These are phyloP conservation scores for Scatophagus argus DNA, from an alignment of 2,113 vertebrate genomes.

Conservation along the genomic window DNA sequence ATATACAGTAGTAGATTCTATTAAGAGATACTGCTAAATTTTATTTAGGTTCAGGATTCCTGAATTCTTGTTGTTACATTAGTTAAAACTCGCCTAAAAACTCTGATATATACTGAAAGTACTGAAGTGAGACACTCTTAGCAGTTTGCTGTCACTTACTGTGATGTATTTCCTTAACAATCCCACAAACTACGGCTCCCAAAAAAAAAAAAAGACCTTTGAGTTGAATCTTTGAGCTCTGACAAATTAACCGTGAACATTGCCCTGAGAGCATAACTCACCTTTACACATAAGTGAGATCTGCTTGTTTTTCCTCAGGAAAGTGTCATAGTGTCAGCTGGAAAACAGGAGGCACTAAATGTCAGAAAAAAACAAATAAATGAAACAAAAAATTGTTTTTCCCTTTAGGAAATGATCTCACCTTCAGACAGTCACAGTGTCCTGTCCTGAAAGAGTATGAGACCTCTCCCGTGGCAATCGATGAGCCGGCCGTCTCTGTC, in stretches of 20 bases:
- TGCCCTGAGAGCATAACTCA: not conserved
- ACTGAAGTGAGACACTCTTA: too few relatives aligned
- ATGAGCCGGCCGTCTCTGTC: conserved; percentile 42
- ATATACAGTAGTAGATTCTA: too few relatives aligned
- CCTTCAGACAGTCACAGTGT: conserved; percentile 2
- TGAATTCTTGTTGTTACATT: too few relatives aligned
- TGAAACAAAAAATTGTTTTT: not conserved
- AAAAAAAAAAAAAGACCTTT: not conserved
- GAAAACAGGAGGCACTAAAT: not conserved
- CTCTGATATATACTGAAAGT: too few relatives aligned
- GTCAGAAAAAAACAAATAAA: not conserved
- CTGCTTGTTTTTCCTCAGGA: not conserved
- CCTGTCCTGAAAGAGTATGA: conserved; percentile 13
- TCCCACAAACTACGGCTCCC: not conserved
- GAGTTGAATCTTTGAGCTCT: not conserved
- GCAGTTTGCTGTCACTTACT: too few relatives aligned
- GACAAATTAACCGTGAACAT: not conserved
- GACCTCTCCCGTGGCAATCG: conserved; percentile 46
- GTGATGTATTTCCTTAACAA: too few relatives aligned
- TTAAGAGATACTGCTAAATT: too few relatives aligned
- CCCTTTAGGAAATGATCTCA: too few relatives aligned
- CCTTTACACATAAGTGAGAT: not conserved
- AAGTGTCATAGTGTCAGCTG: not conserved
- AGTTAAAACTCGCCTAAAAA: too few relatives aligned
- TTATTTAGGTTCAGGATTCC: too few relatives aligned